A percentile compares a stretch with the other conserved stretches of the same genome.
phyloP scores from a whole-genome alignment of 1,140 invertebrate species.

The Leptinotarsa lineolata region DNA sequence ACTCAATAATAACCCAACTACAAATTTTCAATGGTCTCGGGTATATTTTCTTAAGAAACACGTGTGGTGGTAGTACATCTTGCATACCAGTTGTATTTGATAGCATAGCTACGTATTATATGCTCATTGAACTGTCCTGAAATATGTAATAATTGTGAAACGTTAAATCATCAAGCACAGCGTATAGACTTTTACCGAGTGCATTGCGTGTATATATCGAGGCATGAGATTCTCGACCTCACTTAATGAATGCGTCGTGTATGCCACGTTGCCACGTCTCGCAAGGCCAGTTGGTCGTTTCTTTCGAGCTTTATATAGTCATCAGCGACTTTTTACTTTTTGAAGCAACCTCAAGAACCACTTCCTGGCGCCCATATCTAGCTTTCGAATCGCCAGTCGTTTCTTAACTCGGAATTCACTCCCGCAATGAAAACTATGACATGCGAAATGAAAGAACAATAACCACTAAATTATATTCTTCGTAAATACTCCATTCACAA shows the following conservation, averaged over 20 bases:
- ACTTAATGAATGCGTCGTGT: conserved; percentile 15
- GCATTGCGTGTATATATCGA: conserved; percentile 14
- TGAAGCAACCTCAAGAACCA: conserved; percentile 13
- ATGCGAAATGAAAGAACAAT: too few relatives aligned
- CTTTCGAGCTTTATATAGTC: conserved; percentile 13
- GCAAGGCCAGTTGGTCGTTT: conserved; percentile 5
- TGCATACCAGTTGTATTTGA: too few relatives aligned
- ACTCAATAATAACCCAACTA: too few relatives aligned
- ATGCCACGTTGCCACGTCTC: conserved; percentile 13
- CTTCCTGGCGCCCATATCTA: conserved; percentile 18
- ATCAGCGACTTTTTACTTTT: conserved; percentile 13
- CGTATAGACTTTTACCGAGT: conserved; percentile 15
- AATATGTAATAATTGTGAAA: conserved; percentile 18
- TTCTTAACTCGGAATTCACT: not conserved
- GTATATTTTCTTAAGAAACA: too few relatives aligned
- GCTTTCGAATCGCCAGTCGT: not conserved
- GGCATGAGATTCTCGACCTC: conserved; percentile 22
- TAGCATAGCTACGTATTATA: not conserved
- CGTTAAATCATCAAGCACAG: conserved; percentile 14
- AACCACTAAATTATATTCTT: too few relatives aligned
- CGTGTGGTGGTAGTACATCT: too few relatives aligned
- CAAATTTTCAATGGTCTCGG: too few relatives aligned
- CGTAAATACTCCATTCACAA: too few relatives aligned
- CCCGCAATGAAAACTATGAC: not conserved
- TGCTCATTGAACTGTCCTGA: conserved; percentile 13